A percentile compares a stretch with the other conserved stretches of the same genome.
These are phyloP conservation scores for Anas georgica DNA, from an alignment of 2,797 vertebrate species.

Conservation along the genomic window DNA sequence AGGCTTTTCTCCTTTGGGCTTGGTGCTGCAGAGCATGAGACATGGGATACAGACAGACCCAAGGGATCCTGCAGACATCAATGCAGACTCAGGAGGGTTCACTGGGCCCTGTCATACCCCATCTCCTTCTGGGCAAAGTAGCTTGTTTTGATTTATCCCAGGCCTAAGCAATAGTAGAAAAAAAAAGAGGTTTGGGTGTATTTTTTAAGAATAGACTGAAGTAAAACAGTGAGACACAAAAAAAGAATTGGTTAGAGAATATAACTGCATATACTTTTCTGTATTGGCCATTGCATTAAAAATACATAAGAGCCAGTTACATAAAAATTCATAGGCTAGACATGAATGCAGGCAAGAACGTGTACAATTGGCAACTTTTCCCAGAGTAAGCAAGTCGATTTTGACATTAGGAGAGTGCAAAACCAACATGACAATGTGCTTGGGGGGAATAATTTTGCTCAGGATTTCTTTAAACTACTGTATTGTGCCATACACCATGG, in stretches of 20 bases:
- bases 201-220: background rate
- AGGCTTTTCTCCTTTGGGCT: background rate
- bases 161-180: background rate
- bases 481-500: background rate
- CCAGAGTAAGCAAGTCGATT: background rate
- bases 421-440: background rate
- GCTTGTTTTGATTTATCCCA: background rate
- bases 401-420: background rate
- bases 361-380: background rate
- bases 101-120: accelerated
- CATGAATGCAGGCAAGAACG: background rate
- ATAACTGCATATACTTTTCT: background rate
- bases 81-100: background rate
- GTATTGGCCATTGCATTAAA: background rate
- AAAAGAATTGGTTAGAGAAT: background rate
- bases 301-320: background rate
- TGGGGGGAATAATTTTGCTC: background rate
- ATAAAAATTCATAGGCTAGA: background rate
- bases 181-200: accelerated
- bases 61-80: background rate
- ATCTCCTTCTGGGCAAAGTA: background rate
- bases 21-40: background rate
- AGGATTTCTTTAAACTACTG: background rate
- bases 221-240: background rate
- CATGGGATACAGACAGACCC: background rate